Evolutionary conservation across 37 sponge, comb jelly and placozoan species (phyloP), one percentile per base, ranked within the genome.

Genomic region (Tethya wilhelma): DNA sequence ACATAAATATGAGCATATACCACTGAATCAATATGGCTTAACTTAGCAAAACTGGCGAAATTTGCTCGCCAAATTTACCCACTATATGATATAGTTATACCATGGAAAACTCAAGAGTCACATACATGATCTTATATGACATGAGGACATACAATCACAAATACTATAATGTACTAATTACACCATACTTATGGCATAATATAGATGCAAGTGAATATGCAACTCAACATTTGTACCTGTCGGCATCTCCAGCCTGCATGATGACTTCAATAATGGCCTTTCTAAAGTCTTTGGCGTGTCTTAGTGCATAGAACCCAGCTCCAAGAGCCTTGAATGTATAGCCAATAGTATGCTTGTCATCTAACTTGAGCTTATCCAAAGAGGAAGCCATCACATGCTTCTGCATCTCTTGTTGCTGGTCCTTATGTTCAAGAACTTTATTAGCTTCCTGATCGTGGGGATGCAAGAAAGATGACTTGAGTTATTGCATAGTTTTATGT

Each of bases 221-320:
- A 49, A 17, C 11, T 49, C 17, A 25, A 31, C 25, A n/a, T 5
- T 66, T 70, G 45, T 29, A 92, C 93, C 79, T 96, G 87, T 96
- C 97, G 45, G 97, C 97, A 79, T 96, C 97, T 39, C 97, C 97
- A 26, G 79, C 97, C 69, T 96, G 83, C 90, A 90, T 90, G 43
- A 96, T 84, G 38, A 96, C 64, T 36, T 93, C 82, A 17, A 49
- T 84, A 19, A 96, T 72, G 31, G 78, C 68, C 32, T 79, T 37
- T 44, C 77, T 70, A 76, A 93, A 96, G 62, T 93, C 91, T 25
- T 70, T 82, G 19, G 87, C 91, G 36, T 72, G 72, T 38, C 91
- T 78, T 25, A 96, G 49, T 8, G 86, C 93, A 71, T 74, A 87
- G 75, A 96, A 93, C 8, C 91, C 97, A 32, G 93, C 79, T 17